These are phyloP conservation scores for Benthosema pterotum DNA, from an alignment of 2,797 vertebrate genomes.

Conservation along the genomic window DNA sequence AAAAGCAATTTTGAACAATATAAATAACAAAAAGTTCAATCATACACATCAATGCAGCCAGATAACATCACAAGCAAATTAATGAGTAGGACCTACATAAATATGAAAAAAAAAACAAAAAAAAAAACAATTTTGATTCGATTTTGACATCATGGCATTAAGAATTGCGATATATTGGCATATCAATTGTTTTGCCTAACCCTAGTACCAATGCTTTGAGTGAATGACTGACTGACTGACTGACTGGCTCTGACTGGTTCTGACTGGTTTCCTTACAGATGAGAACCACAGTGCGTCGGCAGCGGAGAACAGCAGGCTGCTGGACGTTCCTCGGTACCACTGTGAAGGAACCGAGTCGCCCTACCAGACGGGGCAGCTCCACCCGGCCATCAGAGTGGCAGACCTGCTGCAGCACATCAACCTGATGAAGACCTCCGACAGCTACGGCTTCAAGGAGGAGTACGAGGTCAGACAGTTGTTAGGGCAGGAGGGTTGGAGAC, in stretches of 20 bases:
- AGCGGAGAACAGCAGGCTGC: constrained; percentile 92
- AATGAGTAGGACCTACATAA: too few relatives aligned
- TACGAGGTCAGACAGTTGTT: constrained; percentile 88
- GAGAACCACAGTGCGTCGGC: constrained; percentile 93
- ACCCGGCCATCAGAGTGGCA: constrained; percentile 96
- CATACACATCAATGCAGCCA: too few relatives aligned
- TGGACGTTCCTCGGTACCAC: constrained; percentile 96
- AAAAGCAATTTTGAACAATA: too few relatives aligned
- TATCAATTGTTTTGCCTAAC: too few relatives aligned
- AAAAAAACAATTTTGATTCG: too few relatives aligned
- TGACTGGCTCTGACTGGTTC: not conserved
- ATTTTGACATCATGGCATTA: too few relatives aligned
- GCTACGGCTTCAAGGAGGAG: constrained; percentile 99
- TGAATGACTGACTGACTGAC: not conserved
- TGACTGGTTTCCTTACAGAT: constrained; percentile 74
- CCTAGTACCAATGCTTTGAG: too few relatives aligned
- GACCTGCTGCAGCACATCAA: constrained; percentile 99
- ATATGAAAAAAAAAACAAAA: too few relatives aligned
- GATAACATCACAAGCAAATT: too few relatives aligned
- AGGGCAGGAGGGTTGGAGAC: not conserved
- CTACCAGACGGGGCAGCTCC: constrained; percentile 97
- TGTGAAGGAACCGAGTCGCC: constrained; percentile 97
- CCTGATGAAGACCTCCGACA: constrained; percentile 99
- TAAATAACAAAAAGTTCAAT: too few relatives aligned
- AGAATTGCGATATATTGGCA: too few relatives aligned